Evolutionary conservation across 1,140 invertebrate genomes (phyloP), one percentile per base, ranked within the genome.

Genomic region (Drosophila bipectinata): DNA sequence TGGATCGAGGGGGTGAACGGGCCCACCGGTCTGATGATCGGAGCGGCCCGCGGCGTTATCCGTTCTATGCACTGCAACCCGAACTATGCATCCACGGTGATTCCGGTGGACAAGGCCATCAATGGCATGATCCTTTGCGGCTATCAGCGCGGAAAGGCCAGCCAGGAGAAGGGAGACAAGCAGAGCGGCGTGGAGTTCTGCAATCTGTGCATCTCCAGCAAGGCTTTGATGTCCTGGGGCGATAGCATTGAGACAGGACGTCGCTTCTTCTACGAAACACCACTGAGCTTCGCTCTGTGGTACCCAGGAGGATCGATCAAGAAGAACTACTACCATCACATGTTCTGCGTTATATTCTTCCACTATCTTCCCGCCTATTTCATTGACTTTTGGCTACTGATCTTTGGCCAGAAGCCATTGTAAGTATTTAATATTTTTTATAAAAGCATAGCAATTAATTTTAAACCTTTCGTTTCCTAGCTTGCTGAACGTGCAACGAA

Each of bases 1-100:
- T 99, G 98, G 98, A 95, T 99, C 12, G 98, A 99, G 90, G 99
- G 98, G 76, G 93, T 97, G 52, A 99, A 98, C 91, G 98, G 98
- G 30, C 97, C 98, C 0, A 98, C 97, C 47, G 97, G 96, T 3
- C 79, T 97, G 2, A 92, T 97, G 73, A 93, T 96, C 30, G 96
- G 94, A 0, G 95, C 94, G 62, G 96, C 96, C 48, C 97, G 97
- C 92, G 97, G 97, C 63, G 93, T 97, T 0, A 93, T 97, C 10
- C 93, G 94, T 3, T 94, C 95, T 1, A 96, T 97, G 94, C 89
- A 91, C 52, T 94, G 95, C 94, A 93, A 94, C 75, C 95, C 92
- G 2, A 92, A 93, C 5, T 94, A 93, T 69, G 82, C 90, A 3
- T 94, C 94, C 0, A 97, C 98, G 71, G 93, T 97, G 0, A 94